Evolutionary conservation across 2,797 vertebrate species (phyloP), one percentile per base, ranked within the genome.

Genomic region (Phalloptychus januarius): DNA sequence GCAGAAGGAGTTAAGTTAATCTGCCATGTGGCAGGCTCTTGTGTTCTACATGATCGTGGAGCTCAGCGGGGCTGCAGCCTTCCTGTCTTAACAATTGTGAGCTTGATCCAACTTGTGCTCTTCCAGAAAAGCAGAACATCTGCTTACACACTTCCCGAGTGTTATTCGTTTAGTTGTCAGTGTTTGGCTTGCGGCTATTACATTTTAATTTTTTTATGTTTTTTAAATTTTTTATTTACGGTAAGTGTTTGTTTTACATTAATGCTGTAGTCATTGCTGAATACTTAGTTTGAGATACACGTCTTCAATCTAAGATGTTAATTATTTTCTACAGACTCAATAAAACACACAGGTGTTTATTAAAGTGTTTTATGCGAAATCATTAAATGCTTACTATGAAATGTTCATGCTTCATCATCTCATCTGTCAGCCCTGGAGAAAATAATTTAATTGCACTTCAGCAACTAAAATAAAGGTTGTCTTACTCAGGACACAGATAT

Each of bases 71-170:
- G 25, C 78, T 81, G 80, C 50, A 73, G 45, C 31, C 28, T 20
- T 84, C 82, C 75, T 85, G 72, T 86, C 82, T 79, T 42, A 83
- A 79, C 71, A 87, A 78, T 70, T 50, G 65, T 25, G 73, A 82
- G 77, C 76, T 79, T 45, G 74, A 82, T 86, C 86, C 89, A 90
- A 73, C 70, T 88, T 83, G 71, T 83, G 86, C 79, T 84, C 42
- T 80, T 84, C 70, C 84, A 88, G 74, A 91, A 88, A 86, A 78
- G 74, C 56, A 67, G 71, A 83, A 81, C 87, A 87, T 86, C 85
- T 86, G 86, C 85, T 81, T 50, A 67, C 38, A 48, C 54, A 82
- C 80, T 80, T 79, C 11, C n/a, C 79, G 81, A 75, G 75, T 73
- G 15, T 77, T 65, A 45, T 48, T 31, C 67, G n/a, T n/a, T 75